phyloP scores from a whole-genome alignment of 2,113 vertebrate species.

The Tachysurus vachellii region DNA sequence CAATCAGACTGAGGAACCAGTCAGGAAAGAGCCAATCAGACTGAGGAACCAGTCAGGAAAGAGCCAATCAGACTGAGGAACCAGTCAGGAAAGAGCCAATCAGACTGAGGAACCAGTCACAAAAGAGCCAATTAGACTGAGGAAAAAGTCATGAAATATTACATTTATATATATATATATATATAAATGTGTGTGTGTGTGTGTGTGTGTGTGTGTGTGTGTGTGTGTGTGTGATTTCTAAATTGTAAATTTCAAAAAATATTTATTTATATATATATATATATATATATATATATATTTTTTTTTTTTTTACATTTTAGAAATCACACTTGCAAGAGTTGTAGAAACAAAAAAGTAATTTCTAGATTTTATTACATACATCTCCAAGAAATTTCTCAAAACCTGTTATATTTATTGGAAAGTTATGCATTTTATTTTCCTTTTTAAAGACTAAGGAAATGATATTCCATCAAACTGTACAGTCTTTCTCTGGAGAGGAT shows the following conservation, averaged over 20 bases:
- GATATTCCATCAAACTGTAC: neutral
- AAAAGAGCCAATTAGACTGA: too few relatives aligned
- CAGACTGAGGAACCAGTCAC: neutral
- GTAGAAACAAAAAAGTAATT: too few relatives aligned
- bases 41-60: neutral
- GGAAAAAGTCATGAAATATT: too few relatives aligned
- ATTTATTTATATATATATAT: too few relatives aligned
- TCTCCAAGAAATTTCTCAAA: neutral
- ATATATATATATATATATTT: too few relatives aligned
- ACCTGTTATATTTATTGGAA: neutral
- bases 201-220: too few relatives aligned
- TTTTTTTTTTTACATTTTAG: neutral
- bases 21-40: too few relatives aligned
- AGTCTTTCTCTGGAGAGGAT: neutral
- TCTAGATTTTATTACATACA: neutral
- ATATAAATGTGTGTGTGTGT: too few relatives aligned
- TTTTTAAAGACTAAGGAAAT: neutral
- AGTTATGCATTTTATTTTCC: neutral
- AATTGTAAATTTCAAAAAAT: too few relatives aligned
- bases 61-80: neutral
- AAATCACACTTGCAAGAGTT: neutral
- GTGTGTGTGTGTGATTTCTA: too few relatives aligned
- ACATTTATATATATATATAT: too few relatives aligned
- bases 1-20: too few relatives aligned
- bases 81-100: neutral